These are phyloP conservation scores for Drosophila lacicola DNA, from an alignment of 2,888 invertebrate genomes.

Conservation along the genomic window DNA sequence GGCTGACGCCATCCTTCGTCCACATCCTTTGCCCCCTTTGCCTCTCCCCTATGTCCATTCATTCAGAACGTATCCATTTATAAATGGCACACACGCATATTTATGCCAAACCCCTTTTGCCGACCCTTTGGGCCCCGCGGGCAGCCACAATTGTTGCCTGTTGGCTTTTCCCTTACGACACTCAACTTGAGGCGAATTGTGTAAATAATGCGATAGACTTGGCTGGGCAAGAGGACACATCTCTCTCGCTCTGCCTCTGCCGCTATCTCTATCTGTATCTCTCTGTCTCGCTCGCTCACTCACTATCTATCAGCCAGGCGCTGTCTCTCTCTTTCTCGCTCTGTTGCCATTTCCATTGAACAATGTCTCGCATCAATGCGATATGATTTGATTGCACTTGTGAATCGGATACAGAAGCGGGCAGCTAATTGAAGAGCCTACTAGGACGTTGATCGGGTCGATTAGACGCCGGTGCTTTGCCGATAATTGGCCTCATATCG, in stretches of 20 bases:
- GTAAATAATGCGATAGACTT: conserved; percentile 77
- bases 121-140: background rate
- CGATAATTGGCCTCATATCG: conserved; percentile 72
- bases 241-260: conserved; percentile 4
- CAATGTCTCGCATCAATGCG: conserved; percentile 59
- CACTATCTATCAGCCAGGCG: background rate
- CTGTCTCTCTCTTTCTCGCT: background rate
- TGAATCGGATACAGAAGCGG: conserved; percentile 42
- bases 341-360: conserved; percentile 13
- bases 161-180: conserved; percentile 38
- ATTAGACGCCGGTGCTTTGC: conserved; percentile 52
- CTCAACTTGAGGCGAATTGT: conserved; percentile 75
- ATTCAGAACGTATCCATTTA: conserved; percentile 64
- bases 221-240: conserved; percentile 51
- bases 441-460: conserved; percentile 56
- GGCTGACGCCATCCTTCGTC: conserved; percentile 21
- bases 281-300: background rate
- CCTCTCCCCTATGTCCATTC: background rate
- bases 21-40: background rate
- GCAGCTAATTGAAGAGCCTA: conserved; percentile 64
- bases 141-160: conserved; percentile 41
- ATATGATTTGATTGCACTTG: conserved; percentile 75
- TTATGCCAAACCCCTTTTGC: conserved; percentile 38
- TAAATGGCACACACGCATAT: conserved; percentile 68
- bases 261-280: background rate